These are phyloP conservation scores for Kradibia gibbosae DNA, from an alignment of 1,140 invertebrate species.

Conservation along the genomic window DNA sequence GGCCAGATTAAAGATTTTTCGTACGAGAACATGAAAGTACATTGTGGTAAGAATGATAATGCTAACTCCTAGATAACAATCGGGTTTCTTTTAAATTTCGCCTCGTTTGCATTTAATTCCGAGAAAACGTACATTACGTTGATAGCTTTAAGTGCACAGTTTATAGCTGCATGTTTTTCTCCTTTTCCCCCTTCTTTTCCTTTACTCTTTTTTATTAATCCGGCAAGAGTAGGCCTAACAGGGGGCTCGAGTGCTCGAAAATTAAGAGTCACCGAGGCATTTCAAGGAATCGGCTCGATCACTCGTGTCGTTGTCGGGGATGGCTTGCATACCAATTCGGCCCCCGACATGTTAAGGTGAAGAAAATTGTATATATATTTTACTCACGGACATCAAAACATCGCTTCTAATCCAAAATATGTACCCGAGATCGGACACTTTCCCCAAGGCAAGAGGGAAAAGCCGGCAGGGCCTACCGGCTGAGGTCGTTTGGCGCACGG, in stretches of 20 bases:
- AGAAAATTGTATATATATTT: neutral
- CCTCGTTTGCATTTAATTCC: conserved; percentile 16
- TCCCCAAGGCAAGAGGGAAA: conserved; percentile 24
- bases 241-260: neutral
- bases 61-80: neutral
- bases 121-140: conserved; percentile 4
- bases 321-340: conserved; percentile 4
- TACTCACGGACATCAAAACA: conserved; percentile 13
- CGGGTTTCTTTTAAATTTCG: neutral
- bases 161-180: neutral
- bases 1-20: neutral
- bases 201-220: neutral
- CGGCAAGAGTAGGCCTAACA: neutral
- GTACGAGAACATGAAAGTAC: neutral
- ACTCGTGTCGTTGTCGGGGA: neutral
- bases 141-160: neutral
- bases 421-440: conserved; percentile 12
- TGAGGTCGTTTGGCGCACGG: neutral
- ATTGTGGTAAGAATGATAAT: conserved; percentile 2
- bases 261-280: neutral
- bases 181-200: neutral
- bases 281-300: conserved; percentile 13
- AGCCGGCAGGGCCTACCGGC: neutral
- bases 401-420: conserved; percentile 11
- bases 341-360: neutral